Evolutionary conservation across 1,140 invertebrate genomes (phyloP).

Genomic region (Apis florea): DNA sequence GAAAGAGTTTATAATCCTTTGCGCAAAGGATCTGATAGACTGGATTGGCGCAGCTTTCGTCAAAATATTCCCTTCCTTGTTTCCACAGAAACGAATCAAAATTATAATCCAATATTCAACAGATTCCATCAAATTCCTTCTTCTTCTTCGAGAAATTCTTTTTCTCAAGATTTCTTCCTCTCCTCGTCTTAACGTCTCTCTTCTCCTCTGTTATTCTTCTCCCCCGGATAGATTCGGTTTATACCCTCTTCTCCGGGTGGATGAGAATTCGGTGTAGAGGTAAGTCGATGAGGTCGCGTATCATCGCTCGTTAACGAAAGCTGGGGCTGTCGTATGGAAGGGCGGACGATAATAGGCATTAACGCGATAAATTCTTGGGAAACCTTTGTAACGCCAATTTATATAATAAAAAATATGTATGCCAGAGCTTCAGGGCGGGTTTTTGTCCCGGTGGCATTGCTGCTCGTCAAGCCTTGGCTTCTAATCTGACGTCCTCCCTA

Average conservation of each 20-base stretch:
- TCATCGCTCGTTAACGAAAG: conserved; percentile 35
- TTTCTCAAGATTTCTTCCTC: no score
- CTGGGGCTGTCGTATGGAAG: conserved; percentile 28
- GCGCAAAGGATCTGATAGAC: conserved; percentile 8
- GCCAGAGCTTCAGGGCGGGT: conserved; percentile 68
- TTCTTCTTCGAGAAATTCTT: no score
- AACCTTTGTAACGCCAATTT: conserved; percentile 74
- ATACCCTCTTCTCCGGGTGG: no score
- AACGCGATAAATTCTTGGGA: conserved; percentile 75
- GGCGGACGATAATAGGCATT: conserved; percentile 71
- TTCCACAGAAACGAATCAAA: not conserved
- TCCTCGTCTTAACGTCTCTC: no score
- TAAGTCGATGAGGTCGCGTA: conserved; percentile 37
- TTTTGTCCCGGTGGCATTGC: conserved; percentile 64
- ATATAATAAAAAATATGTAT: conserved; percentile 79
- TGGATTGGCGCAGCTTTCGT: not conserved
- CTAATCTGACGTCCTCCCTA: conserved; percentile 76
- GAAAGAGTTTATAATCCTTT: conserved; percentile 38
- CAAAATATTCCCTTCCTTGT: not conserved
- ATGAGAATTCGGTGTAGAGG: not conserved
- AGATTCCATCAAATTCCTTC: no score
- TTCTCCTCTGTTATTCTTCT: not conserved
- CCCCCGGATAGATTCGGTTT: not conserved
- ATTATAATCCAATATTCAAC: no score
- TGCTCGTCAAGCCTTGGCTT: conserved; percentile 75